These are phyloP conservation scores for Poeciliopsis turrubarensis DNA, from an alignment of 2,113 vertebrate species.

Conservation along the genomic window DNA sequence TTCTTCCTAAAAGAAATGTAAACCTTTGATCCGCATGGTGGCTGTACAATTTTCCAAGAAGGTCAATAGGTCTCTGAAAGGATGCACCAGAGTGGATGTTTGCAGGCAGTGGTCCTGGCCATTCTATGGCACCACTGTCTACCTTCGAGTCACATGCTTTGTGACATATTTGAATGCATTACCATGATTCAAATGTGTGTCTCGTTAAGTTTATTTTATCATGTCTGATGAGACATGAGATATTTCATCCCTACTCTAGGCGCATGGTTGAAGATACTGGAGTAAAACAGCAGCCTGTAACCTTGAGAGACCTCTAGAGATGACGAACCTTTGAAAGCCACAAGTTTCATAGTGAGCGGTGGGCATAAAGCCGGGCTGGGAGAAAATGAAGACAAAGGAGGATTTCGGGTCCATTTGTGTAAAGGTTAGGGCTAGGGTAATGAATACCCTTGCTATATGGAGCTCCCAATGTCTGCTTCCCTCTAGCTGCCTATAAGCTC, in stretches of 20 bases:
- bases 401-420: conserved; percentile 75
- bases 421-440: conserved; percentile 82
- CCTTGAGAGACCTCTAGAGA: conserved; percentile 72
- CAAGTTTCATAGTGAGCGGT: conserved; percentile 23
- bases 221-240: conserved; percentile 1
- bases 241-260: conserved; percentile 10
- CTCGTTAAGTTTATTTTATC: neutral
- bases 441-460: conserved; percentile 75
- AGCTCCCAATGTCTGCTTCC: conserved; percentile 67
- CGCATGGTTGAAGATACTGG: conserved; percentile 32
- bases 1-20: neutral
- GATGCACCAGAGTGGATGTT: neutral
- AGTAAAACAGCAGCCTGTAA: conserved; percentile 26
- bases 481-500: conserved; percentile 80
- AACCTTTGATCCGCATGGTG: neutral
- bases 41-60: neutral
- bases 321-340: conserved; percentile 56
- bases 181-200: neutral
- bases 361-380: conserved; percentile 21
- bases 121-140: too few species aligned
- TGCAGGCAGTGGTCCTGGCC: neutral
- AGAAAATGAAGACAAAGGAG: conserved; percentile 81
- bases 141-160: neutral
- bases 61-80: neutral
- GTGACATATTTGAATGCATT: neutral